phyloP scores from a whole-genome alignment of 2,797 vertebrate genomes.

The Leptatherina wallacei region DNA sequence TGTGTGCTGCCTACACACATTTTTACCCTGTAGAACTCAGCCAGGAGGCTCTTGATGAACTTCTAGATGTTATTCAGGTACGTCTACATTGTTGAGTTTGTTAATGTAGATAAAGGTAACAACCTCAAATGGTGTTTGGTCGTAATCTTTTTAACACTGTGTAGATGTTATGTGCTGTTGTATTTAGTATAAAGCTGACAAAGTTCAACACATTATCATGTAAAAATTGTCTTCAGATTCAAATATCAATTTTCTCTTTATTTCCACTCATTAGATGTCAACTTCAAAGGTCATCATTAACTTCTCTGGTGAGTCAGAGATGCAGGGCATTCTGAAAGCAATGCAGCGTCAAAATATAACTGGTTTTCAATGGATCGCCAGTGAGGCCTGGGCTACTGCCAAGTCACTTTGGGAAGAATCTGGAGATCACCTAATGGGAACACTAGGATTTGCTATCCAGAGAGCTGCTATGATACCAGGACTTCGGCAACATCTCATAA shows the following conservation, averaged over 20 bases:
- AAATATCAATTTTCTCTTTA: not conserved
- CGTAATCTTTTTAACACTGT: not conserved
- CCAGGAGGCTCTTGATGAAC: constrained; percentile 66
- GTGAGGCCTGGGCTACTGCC: constrained; percentile 85
- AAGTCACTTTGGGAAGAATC: constrained; percentile 82
- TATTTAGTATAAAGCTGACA: not conserved
- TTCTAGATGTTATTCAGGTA: constrained; percentile 72
- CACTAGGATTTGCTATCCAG: constrained; percentile 83
- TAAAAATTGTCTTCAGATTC: not conserved
- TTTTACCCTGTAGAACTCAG: constrained; percentile 82
- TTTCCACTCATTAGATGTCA: constrained; percentile 55
- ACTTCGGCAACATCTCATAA: constrained; percentile 76
- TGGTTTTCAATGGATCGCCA: constrained; percentile 83
- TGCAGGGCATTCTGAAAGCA: constrained; percentile 80
- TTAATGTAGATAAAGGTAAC: not conserved
- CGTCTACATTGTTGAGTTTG: not conserved
- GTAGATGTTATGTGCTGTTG: not conserved
- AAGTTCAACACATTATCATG: not conserved
- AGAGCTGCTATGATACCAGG: constrained; percentile 78
- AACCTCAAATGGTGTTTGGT: not conserved
- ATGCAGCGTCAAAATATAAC: constrained; percentile 77
- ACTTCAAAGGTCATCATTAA: constrained; percentile 83
- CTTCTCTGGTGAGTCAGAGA: constrained; percentile 82
- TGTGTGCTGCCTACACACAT: constrained; percentile 84
- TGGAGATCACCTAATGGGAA: constrained; percentile 79